phyloP scores from a whole-genome alignment of 2,888 invertebrate genomes.

The Pterobdella sp. region DNA sequence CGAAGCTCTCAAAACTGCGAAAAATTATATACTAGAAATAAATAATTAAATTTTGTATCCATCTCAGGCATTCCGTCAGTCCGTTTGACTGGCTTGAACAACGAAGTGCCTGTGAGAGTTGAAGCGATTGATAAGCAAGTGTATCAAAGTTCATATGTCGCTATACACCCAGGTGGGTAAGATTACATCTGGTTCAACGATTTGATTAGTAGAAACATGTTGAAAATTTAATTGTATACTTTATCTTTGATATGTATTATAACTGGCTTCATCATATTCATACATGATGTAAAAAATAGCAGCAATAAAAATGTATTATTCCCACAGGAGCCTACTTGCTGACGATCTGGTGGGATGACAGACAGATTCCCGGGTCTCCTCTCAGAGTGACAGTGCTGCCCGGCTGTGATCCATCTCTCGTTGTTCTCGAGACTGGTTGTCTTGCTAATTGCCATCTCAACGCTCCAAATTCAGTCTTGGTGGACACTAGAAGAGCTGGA shows the following conservation, averaged over 20 bases:
- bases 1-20: no score
- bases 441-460: conserved; percentile 86
- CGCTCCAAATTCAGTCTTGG: conserved; percentile 87
- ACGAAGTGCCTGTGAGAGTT: conserved; percentile 73
- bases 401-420: conserved; percentile 49
- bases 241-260: no score
- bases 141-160: conserved; percentile 83
- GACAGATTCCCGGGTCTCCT: conserved; percentile 71
- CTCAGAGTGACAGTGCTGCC: conserved; percentile 52
- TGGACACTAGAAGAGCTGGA: conserved; percentile 91
- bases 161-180: conserved; percentile 61
- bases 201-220: no score
- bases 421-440: conserved; percentile 82
- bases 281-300: no score
- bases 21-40: no score
- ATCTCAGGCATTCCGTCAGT: conserved; percentile 63
- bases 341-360: conserved; percentile 84
- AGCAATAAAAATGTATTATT: no score
- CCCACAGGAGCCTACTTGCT: conserved; percentile 62
- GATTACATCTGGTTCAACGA: no score
- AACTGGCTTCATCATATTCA: no score
- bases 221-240: no score
- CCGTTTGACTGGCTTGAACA: conserved; percentile 66
- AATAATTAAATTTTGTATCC: no score
- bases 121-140: conserved; percentile 73